A percentile compares a stretch with the other conserved stretches of the same genome.
Evolutionary conservation across 1,140 invertebrate species (phyloP).

Genomic region (Leucophenga varia): DNA sequence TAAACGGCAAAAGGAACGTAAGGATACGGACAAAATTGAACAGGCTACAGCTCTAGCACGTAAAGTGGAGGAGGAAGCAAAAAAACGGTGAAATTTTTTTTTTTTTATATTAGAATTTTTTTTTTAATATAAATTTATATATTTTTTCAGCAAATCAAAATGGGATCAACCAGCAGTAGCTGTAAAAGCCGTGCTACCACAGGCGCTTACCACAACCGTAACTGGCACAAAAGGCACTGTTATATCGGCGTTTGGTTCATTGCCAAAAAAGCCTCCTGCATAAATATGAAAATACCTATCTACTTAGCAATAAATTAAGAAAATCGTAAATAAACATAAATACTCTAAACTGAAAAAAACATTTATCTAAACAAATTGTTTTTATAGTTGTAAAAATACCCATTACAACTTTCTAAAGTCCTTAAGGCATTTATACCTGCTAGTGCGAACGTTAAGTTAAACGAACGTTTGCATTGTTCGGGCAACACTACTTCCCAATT

Average conservation of each 20-base stretch:
- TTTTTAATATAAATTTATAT: background rate
- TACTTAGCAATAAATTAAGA: background rate
- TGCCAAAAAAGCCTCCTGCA: conserved; percentile 72
- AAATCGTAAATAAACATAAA: background rate
- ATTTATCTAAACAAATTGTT: background rate
- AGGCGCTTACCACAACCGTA: conserved; percentile 72
- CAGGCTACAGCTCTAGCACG: conserved; percentile 82
- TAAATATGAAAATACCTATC: conserved; percentile 4
- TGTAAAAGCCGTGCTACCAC: conserved; percentile 58
- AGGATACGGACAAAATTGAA: conserved; percentile 87
- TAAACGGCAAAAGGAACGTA: conserved; percentile 84
- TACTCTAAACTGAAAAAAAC: background rate
- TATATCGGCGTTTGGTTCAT: conserved; percentile 84
- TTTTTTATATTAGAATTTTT: background rate
- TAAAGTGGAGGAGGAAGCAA: conserved; percentile 65
- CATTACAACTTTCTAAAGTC: too few species aligned
- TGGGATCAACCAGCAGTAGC: conserved; percentile 82
- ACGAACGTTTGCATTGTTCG: too few species aligned
- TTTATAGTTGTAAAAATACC: too few species aligned
- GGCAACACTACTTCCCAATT: too few species aligned
- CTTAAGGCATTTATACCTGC: too few species aligned
- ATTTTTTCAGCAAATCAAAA: conserved; percentile 73
- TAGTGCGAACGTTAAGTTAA: too few species aligned
- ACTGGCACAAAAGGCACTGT: conserved; percentile 84
- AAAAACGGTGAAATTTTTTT: conserved; percentile 34